Evolutionary conservation across 1,140 invertebrate species (phyloP).

Genomic region (Anoplolepis gracilipes): DNA sequence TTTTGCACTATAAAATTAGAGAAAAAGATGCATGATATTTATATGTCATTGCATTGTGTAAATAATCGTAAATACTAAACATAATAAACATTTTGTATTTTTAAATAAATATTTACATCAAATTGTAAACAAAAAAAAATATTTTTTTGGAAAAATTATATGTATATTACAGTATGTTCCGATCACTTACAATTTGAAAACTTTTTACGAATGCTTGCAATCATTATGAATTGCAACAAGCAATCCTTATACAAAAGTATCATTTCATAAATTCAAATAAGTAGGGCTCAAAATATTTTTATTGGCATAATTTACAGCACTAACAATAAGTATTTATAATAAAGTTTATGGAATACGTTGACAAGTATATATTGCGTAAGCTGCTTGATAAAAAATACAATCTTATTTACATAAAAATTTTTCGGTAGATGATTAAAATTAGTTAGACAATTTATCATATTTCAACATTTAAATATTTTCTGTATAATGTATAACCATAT

Average conservation of each 20-base stretch:
- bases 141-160: not conserved
- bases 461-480: not conserved
- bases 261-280: conserved; percentile 58
- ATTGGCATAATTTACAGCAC: conserved; percentile 40
- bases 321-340: too few relatives aligned
- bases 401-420: conserved; percentile 16
- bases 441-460: not conserved
- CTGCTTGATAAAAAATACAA: conserved; percentile 11
- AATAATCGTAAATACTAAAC: not conserved
- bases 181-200: not conserved
- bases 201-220: conserved; percentile 38
- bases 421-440: not conserved
- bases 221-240: conserved; percentile 60
- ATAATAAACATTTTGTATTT: conserved; percentile 2
- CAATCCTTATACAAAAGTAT: conserved; percentile 57
- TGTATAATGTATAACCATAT: not conserved
- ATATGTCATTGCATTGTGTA: not conserved
- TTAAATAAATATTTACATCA: not conserved
- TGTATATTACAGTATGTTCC: not conserved
- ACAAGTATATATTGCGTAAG: conserved; percentile 28
- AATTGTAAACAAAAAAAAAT: not conserved
- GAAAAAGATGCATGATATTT: not conserved
- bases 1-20: not conserved
- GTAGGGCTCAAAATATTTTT: conserved; percentile 65
- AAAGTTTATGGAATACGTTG: conserved; percentile 51